Conservation (phyloP, 2,888 invertebrate species). For the Ganaspis brasiliensis region DNA sequence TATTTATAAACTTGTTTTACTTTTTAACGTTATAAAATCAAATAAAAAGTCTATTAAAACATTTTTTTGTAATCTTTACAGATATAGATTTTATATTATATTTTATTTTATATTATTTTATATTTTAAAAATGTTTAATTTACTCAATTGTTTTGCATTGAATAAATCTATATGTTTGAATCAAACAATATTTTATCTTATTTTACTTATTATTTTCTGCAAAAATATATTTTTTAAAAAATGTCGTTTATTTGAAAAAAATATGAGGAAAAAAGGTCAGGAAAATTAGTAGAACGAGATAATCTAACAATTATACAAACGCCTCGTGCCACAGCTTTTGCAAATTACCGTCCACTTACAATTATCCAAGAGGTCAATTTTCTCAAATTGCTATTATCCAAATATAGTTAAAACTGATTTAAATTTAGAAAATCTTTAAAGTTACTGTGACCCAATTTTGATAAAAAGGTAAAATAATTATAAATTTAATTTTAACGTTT, state of each 20-base stretch:
- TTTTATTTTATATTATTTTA: too few relatives aligned
- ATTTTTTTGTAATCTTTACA: too few relatives aligned
- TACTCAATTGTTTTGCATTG: too few relatives aligned
- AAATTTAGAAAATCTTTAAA: neutral
- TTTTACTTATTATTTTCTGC: neutral
- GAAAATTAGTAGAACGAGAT: slow-evolving; percentile 34
- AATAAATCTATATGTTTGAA: too few relatives aligned
- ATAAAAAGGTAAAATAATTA: neutral
- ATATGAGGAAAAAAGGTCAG: neutral
- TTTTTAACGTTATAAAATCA: neutral
- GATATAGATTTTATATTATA: too few relatives aligned
- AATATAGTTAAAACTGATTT: slow-evolving; percentile 5
- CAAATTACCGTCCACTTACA: slow-evolving; percentile 11
- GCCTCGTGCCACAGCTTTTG: neutral
- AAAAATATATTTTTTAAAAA: neutral
- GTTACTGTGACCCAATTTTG: neutral
- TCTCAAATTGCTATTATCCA: slow-evolving; percentile 5
- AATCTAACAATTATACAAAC: slow-evolving; percentile 25
- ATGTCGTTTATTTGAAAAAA: neutral
- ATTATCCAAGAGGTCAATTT: slow-evolving; percentile 9
- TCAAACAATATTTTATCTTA: too few relatives aligned
- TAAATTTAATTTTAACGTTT: too few relatives aligned
- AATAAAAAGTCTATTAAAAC: too few relatives aligned
- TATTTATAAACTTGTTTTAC: neutral
- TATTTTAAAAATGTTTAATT: too few relatives aligned